Conservation (phyloP, 2,888 invertebrate species). For the Drosophila ustulata region DNA sequence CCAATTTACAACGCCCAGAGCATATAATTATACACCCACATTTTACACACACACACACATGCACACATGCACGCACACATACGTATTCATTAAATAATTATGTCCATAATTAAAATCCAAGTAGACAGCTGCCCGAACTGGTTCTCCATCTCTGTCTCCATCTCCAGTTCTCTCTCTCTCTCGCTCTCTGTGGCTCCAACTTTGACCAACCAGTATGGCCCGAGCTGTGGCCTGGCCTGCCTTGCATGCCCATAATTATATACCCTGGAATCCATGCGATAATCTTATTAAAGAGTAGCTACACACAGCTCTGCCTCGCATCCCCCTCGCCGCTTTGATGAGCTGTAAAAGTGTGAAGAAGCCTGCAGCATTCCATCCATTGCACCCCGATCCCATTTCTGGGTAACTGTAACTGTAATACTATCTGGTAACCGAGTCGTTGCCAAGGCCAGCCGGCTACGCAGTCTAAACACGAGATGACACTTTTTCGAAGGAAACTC, state of each 20-base stretch:
- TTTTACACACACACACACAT: constrained; percentile 20
- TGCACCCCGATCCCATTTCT: constrained; percentile 7
- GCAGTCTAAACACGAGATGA: constrained; percentile 5
- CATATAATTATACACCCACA: constrained; percentile 70
- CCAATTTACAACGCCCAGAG: constrained; percentile 53
- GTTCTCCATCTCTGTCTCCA: constrained; percentile 19
- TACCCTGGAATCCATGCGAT: constrained; percentile 47
- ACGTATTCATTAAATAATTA: constrained; percentile 74
- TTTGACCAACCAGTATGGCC: constrained; percentile 5
- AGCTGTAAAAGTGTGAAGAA: constrained; percentile 14
- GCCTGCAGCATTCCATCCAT: neutral
- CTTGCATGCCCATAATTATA: constrained; percentile 46
- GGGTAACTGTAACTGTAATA: constrained; percentile 15
- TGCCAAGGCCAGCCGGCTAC: constrained; percentile 3
- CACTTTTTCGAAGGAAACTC: constrained; percentile 10
- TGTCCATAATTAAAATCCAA: constrained; percentile 73
- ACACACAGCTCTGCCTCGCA: neutral
- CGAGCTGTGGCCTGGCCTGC: constrained; percentile 7
- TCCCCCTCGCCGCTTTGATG: constrained; percentile 1
- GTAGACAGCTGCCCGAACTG: constrained; percentile 51
- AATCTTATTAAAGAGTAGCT: constrained; percentile 45
- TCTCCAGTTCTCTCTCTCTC: constrained; percentile 2
- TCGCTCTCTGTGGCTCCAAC: neutral
- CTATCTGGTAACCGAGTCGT: constrained; percentile 4
- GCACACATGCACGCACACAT: constrained; percentile 2